These are phyloP conservation scores for Lochmaea crataegi DNA, from an alignment of 2,888 invertebrate genomes.

Conservation along the genomic window DNA sequence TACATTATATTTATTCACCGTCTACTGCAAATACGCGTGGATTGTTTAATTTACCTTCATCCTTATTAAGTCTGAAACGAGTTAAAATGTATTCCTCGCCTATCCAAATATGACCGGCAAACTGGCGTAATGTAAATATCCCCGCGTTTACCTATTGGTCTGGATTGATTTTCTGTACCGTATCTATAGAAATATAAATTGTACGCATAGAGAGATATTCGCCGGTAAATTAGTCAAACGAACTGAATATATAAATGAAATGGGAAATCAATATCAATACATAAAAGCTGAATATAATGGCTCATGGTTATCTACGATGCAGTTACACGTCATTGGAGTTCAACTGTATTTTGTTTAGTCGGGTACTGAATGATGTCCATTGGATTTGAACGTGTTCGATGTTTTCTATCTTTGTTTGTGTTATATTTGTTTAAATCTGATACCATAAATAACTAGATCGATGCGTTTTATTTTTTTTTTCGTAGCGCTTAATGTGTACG, in stretches of 20 bases:
- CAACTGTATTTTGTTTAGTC: constrained; percentile 46
- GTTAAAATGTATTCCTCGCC: constrained; percentile 1
- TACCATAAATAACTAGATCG: constrained; percentile 31
- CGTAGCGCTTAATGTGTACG: background rate
- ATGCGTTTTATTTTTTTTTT: background rate
- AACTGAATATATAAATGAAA: constrained; percentile 47
- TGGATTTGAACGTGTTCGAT: constrained; percentile 27
- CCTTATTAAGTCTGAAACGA: constrained; percentile 10
- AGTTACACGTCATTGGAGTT: constrained; percentile 55
- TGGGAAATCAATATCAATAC: constrained; percentile 55
- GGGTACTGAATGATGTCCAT: constrained; percentile 36
- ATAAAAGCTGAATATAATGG: constrained; percentile 56
- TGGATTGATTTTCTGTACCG: constrained; percentile 28
- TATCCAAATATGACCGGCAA: constrained; percentile 14
- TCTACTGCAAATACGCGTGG: constrained; percentile 1
- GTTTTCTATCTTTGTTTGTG: constrained; percentile 38
- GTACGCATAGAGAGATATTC: constrained; percentile 25
- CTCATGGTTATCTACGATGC: constrained; percentile 51
- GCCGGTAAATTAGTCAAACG: constrained; percentile 48
- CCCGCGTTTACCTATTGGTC: constrained; percentile 26
- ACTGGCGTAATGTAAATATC: constrained; percentile 19
- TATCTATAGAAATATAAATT: constrained; percentile 33
- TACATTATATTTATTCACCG: background rate
- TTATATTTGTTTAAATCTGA: constrained; percentile 43
- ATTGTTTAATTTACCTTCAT: constrained; percentile 6